Conservation (phyloP, 2,888 invertebrate genomes). For the Dicyrtomina minuta region DNA sequence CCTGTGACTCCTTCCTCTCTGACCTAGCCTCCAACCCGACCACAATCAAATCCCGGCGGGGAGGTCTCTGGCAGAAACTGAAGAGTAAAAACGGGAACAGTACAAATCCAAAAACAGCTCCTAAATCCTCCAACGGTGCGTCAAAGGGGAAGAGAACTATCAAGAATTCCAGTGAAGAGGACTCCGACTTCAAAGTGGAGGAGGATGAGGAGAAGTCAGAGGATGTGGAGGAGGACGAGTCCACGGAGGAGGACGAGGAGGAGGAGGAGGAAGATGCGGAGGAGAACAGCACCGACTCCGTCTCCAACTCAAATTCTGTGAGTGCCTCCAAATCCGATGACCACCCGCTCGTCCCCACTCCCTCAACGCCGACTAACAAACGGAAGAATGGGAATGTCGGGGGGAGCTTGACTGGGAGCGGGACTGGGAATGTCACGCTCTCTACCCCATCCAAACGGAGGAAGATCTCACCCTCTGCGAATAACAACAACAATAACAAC, state of each 20-base stretch:
- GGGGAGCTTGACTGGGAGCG: background rate
- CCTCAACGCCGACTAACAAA: background rate
- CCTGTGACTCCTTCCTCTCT: conserved; percentile 51
- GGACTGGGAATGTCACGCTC: background rate
- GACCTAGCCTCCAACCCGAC: conserved; percentile 51
- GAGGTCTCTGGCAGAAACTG: conserved; percentile 52
- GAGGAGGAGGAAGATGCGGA: conserved; percentile 32
- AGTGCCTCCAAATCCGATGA: conserved; percentile 21
- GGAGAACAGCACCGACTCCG: conserved; percentile 37
- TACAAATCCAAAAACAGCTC: conserved; percentile 35
- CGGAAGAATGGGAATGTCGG: conserved; percentile 6
- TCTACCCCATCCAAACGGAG: no score
- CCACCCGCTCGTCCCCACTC: no score
- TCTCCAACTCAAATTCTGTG: conserved; percentile 29
- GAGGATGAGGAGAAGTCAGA: conserved; percentile 36
- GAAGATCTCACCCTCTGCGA: conserved; percentile 13
- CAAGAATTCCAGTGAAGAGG: conserved; percentile 59
- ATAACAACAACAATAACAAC: background rate
- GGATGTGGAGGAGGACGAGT: no score
- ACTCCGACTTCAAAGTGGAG: conserved; percentile 63
- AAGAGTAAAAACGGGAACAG: conserved; percentile 20
- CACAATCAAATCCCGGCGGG: conserved; percentile 51
- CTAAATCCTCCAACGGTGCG: background rate
- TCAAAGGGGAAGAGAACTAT: conserved; percentile 35
- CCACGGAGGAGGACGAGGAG: conserved; percentile 51